phyloP scores from a whole-genome alignment of 2,888 invertebrate genomes.

The Formica aserva region DNA sequence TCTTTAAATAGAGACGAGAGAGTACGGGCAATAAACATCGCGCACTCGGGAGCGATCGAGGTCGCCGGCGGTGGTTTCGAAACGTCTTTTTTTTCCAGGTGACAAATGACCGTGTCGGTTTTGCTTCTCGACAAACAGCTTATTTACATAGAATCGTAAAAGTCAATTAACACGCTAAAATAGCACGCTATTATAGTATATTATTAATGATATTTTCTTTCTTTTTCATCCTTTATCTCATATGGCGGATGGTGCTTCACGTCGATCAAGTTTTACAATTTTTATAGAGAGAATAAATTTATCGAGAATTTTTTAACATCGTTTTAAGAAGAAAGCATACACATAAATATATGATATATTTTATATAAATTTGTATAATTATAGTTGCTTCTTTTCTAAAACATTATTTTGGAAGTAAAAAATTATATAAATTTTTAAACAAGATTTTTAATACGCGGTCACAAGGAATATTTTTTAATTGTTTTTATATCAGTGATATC shows the following conservation, averaged over 20 bases:
- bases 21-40: slow-evolving; percentile 3
- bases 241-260: background rate
- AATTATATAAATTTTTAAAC: background rate
- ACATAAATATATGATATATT: background rate
- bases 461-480: background rate
- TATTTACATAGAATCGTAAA: slow-evolving; percentile 15
- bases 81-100: slow-evolving; percentile 12
- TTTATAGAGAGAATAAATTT: background rate
- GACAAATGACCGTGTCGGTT: slow-evolving; percentile 48
- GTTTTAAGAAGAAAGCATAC: background rate
- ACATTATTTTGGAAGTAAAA: too few relatives aligned
- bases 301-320: background rate
- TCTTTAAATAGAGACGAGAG: background rate
- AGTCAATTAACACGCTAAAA: slow-evolving; percentile 31
- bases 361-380: background rate
- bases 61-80: slow-evolving; percentile 11
- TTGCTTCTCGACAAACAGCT: slow-evolving; percentile 19
- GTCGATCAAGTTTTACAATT: background rate
- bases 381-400: too few relatives aligned
- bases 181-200: background rate
- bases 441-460: background rate
- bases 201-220: background rate
- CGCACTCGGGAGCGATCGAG: slow-evolving; percentile 9
- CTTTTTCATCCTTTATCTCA: background rate
- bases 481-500: slow-evolving; percentile 1